These are phyloP conservation scores for Acleris literana DNA, from an alignment of 2,888 invertebrate genomes.

Conservation along the genomic window DNA sequence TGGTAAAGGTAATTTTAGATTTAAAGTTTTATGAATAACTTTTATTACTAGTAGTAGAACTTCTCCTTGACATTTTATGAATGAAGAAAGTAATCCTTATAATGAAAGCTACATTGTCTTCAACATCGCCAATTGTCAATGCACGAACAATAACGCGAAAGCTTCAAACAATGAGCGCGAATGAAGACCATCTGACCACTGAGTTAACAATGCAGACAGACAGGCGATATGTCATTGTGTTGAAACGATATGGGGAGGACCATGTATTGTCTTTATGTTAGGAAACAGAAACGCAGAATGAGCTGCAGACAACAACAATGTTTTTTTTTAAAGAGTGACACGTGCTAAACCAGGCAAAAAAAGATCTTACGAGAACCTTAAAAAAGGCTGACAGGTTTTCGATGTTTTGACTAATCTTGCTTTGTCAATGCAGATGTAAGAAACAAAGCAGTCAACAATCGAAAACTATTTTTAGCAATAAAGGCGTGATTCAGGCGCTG, in stretches of 20 bases:
- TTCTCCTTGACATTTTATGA: neutral
- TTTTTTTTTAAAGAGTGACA: slow-evolving; percentile 2
- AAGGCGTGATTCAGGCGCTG: too few species aligned
- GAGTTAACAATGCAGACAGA: slow-evolving; percentile 19
- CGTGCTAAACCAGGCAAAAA: neutral
- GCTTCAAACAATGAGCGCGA: slow-evolving; percentile 22
- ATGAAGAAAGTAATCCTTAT: neutral
- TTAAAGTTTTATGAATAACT: too few species aligned
- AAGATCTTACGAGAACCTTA: too few species aligned
- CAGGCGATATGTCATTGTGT: slow-evolving; percentile 30
- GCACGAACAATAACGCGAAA: slow-evolving; percentile 18
- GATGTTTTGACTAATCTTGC: too few species aligned
- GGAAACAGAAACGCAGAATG: slow-evolving; percentile 1
- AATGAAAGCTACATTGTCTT: slow-evolving; percentile 18
- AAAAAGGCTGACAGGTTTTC: too few species aligned
- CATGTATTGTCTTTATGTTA: slow-evolving; percentile 5
- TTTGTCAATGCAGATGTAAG: too few species aligned
- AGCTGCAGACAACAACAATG: neutral
- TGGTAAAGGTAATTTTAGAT: too few species aligned
- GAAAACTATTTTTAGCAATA: too few species aligned
- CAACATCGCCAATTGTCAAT: slow-evolving; percentile 8
- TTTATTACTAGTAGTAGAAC: neutral
- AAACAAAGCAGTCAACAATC: too few species aligned
- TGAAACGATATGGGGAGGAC: slow-evolving; percentile 16
- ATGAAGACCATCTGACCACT: slow-evolving; percentile 29